Percentiles rank a stretch among this genome's conserved stretches.
Conservation (phyloP, 1,140 invertebrate genomes). For the Streblospio benedicti region DNA sequence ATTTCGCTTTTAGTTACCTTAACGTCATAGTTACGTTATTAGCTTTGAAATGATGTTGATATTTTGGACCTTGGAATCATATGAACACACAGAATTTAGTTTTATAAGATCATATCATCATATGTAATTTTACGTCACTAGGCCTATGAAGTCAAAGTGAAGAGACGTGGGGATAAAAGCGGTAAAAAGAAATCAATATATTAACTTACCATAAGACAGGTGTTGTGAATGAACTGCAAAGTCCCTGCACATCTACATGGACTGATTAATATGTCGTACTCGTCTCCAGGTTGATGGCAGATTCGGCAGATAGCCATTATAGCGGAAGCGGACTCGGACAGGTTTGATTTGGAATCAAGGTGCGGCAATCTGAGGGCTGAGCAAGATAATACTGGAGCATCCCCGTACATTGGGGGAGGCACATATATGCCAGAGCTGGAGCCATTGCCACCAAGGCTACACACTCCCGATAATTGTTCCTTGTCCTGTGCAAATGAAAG, state of each 20-base stretch:
- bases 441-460: too few relatives aligned
- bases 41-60: neutral
- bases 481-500: too few relatives aligned
- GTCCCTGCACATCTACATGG: conserved; percentile 53
- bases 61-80: too few relatives aligned
- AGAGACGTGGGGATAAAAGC: neutral
- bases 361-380: too few relatives aligned
- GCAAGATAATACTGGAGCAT: too few relatives aligned
- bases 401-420: too few relatives aligned
- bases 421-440: too few relatives aligned
- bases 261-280: conserved; percentile 50
- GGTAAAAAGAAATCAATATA: neutral
- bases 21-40: too few relatives aligned
- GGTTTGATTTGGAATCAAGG: conserved; percentile 5
- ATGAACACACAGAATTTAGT: neutral
- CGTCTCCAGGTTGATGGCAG: conserved; percentile 49
- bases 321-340: conserved; percentile 28
- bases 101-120: neutral
- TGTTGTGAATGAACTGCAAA: conserved; percentile 51
- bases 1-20: too few relatives aligned
- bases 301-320: conserved; percentile 50
- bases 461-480: too few relatives aligned
- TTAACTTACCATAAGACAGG: conserved; percentile 51
- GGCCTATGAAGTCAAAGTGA: neutral
- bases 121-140: neutral